Percentiles rank a stretch among this genome's conserved stretches.
Conservation (phyloP, 2,113 vertebrate genomes). For the Pedetes capensis region DNA sequence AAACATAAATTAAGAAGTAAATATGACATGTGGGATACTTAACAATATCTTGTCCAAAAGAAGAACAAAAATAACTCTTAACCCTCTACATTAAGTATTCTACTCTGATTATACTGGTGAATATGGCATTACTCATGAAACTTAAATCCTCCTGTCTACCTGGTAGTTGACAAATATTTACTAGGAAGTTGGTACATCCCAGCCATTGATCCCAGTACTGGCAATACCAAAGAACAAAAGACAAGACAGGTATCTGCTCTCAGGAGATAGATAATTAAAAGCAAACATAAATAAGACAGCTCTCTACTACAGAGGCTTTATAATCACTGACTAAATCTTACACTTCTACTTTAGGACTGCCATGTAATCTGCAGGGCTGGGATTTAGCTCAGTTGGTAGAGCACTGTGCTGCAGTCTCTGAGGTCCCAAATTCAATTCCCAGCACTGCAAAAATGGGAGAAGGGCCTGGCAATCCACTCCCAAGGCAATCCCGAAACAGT, state of each 20-base stretch:
- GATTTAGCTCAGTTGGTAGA: too few relatives aligned
- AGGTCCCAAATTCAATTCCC: too few relatives aligned
- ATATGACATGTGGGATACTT: not conserved
- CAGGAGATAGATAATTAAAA: not conserved
- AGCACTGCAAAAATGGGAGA: too few relatives aligned
- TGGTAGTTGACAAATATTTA: slow-evolving; percentile 26
- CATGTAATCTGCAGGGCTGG: too few relatives aligned
- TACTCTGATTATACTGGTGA: not conserved
- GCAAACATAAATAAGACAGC: not conserved
- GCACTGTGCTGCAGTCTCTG: too few relatives aligned
- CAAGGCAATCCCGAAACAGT: too few relatives aligned
- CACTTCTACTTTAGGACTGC: not conserved
- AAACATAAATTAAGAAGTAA: not conserved
- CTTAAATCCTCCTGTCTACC: not conserved
- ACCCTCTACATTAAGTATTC: not conserved
- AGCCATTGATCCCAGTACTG: not conserved
- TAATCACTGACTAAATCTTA: not conserved
- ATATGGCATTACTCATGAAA: not conserved
- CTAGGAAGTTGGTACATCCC: not conserved
- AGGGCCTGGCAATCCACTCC: too few relatives aligned
- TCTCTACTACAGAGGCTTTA: not conserved
- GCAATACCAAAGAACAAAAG: not conserved
- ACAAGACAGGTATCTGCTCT: not conserved
- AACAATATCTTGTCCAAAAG: not conserved
- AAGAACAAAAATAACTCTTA: slow-evolving; percentile 25